These are phyloP conservation scores for Cherax destructor DNA, from an alignment of 1,140 invertebrate genomes.

Conservation along the genomic window DNA sequence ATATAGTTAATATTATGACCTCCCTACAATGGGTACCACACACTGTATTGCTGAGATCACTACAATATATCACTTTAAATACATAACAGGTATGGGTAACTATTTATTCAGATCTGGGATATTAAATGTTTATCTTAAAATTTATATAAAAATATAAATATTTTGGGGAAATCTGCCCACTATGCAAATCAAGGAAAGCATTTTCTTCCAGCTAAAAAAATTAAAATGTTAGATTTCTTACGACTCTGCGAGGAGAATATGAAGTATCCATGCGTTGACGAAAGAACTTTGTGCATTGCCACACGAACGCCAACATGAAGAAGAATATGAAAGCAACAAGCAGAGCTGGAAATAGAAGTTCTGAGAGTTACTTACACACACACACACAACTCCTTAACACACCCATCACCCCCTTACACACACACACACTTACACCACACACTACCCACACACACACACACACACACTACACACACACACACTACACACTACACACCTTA, in stretches of 20 bases:
- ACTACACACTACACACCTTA: neutral
- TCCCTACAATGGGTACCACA: no score
- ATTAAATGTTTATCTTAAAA: no score
- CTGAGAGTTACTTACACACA: neutral
- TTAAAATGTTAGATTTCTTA: neutral
- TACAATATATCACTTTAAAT: no score
- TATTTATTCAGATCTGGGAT: no score
- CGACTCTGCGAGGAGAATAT: neutral
- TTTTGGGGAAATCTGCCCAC: neutral
- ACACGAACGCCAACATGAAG: slow-evolving; percentile 74
- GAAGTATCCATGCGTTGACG: slow-evolving; percentile 74
- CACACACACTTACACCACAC: neutral
- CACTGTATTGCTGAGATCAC: no score
- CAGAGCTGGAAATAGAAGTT: slow-evolving; percentile 73
- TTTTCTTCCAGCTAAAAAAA: neutral
- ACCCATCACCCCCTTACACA: no score
- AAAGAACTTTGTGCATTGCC: slow-evolving; percentile 73
- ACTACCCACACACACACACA: neutral
- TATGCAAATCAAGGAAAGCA: neutral
- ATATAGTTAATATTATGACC: no score
- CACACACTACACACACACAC: no score
- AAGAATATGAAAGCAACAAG: slow-evolving; percentile 70
- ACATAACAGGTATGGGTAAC: no score
- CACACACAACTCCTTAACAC: neutral
- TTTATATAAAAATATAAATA: no score